phyloP scores from a whole-genome alignment of 1,140 invertebrate species.

The Trichonephila clavata region DNA sequence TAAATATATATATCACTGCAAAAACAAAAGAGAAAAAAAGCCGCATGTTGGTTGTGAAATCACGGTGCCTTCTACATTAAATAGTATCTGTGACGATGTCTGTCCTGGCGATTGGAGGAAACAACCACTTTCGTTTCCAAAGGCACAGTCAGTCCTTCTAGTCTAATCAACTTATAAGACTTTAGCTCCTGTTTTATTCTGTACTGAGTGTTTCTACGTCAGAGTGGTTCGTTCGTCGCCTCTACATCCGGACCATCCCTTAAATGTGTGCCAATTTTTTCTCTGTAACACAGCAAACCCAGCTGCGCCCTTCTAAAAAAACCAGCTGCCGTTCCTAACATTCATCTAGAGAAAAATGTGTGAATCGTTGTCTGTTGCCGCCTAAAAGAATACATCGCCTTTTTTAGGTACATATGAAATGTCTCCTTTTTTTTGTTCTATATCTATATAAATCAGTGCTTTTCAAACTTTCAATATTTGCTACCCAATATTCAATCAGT shows the following conservation, averaged over 20 bases:
- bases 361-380: slow-evolving; percentile 41
- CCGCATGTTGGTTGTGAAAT: slow-evolving; percentile 75
- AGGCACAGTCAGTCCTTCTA: slow-evolving; percentile 55
- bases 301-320: slow-evolving; percentile 65
- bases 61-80: slow-evolving; percentile 75
- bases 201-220: slow-evolving; percentile 59
- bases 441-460: neutral
- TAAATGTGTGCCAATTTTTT: slow-evolving; percentile 72
- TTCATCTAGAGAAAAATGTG: slow-evolving; percentile 1
- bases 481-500: no score
- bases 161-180: slow-evolving; percentile 42
- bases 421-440: neutral
- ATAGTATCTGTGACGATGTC: slow-evolving; percentile 62
- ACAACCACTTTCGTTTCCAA: slow-evolving; percentile 28
- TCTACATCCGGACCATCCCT: slow-evolving; percentile 52
- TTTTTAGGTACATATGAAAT: slow-evolving; percentile 31
- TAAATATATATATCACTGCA: slow-evolving; percentile 74
- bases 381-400: neutral
- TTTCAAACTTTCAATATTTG: no score
- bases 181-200: slow-evolving; percentile 6
- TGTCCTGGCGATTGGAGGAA: slow-evolving; percentile 12
- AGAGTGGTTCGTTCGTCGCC: slow-evolving; percentile 19
- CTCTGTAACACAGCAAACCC: slow-evolving; percentile 6
- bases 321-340: slow-evolving; percentile 64
- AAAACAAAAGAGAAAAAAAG: slow-evolving; percentile 39